Conservation (phyloP, 1,140 invertebrate genomes). For the Hylaeus anthracinus region DNA sequence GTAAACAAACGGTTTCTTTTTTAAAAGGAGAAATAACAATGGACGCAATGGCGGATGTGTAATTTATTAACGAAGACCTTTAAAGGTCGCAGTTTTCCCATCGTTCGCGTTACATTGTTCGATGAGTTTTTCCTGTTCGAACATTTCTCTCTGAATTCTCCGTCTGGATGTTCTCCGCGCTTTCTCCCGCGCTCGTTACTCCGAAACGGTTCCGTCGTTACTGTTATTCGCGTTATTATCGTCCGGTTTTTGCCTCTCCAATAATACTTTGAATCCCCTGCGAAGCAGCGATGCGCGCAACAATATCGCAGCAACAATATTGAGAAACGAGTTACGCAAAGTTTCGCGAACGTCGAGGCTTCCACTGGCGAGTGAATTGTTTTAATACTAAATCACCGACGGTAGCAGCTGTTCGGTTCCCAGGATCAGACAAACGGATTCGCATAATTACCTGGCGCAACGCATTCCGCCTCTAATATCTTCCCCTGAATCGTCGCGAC, state of each 20-base stretch:
- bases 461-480: not conserved
- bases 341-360: not conserved
- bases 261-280: too few species aligned
- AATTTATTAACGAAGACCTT: too few species aligned
- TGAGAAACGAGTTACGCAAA: constrained; percentile 9
- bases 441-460: constrained; percentile 43
- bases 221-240: too few species aligned
- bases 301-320: constrained; percentile 24
- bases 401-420: constrained; percentile 35
- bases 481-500: constrained; percentile 32
- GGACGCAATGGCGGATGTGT: too few species aligned
- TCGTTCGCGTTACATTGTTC: too few species aligned
- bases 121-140: not conserved
- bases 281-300: not conserved
- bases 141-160: not conserved
- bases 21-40: too few species aligned
- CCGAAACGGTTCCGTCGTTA: not conserved
- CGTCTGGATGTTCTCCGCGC: too few species aligned
- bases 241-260: too few species aligned
- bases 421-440: constrained; percentile 52
- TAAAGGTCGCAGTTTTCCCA: too few species aligned
- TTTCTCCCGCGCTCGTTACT: not conserved
- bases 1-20: too few species aligned
- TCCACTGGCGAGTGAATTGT: constrained; percentile 12
- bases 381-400: constrained; percentile 39